phyloP scores from a whole-genome alignment of 2,888 invertebrate species.

The Octonoba sinensis region DNA sequence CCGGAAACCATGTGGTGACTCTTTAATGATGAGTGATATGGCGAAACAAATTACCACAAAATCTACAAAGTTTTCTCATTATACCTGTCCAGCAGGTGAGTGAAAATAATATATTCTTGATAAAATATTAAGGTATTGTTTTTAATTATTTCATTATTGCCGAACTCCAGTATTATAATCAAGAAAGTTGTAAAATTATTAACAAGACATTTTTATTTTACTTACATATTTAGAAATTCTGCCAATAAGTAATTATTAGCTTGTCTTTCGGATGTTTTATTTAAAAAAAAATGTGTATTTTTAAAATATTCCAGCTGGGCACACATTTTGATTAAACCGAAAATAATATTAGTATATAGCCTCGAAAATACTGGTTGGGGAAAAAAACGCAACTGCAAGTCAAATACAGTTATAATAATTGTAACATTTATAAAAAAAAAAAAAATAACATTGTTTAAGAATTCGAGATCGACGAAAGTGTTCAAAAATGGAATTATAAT shows the following conservation, averaged over 20 bases:
- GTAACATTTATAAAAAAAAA: no score
- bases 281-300: no score
- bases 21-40: constrained; percentile 54
- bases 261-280: no score
- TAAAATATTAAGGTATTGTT: neutral
- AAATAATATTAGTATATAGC: no score
- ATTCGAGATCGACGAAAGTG: no score
- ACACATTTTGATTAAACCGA: neutral
- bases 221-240: no score
- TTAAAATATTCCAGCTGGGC: neutral
- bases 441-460: no score
- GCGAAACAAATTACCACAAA: constrained; percentile 45
- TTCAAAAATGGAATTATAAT: no score
- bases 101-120: neutral
- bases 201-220: neutral
- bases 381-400: no score
- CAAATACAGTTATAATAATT: no score
- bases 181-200: neutral
- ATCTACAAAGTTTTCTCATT: constrained; percentile 51
- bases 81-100: constrained; percentile 54
- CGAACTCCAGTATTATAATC: neutral
- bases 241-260: no score
- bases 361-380: no score
- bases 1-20: constrained; percentile 46
- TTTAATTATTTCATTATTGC: neutral